Evolutionary conservation across 2,888 invertebrate genomes (phyloP), one percentile per base, ranked within the genome.

Genomic region (Phytoseiulus persimilis): DNA sequence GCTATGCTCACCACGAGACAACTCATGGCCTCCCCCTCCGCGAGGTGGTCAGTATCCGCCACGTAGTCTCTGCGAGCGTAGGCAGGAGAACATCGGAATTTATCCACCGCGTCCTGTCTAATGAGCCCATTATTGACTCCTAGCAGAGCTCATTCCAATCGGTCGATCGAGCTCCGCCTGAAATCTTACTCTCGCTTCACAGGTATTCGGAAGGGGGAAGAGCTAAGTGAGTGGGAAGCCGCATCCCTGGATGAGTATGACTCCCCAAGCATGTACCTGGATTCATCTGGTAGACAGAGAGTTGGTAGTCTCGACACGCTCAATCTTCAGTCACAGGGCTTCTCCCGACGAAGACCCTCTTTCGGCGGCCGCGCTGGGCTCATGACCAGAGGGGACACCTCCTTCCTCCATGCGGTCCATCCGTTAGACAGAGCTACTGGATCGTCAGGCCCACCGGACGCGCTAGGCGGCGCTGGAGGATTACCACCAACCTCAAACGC

Each of bases 331-430:
- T 87, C 87, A 45, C 39, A 45, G 97, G 92, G 95, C 95, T 91
- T 95, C 96, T 83, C 96, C 96, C 93, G 94, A 94, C 91, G 94
- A 92, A 90, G 91, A 91, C 89, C 91, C 91, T 87, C 87, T 9
- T 87, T 87, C 87, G 87, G 87, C 33, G 39, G 87, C 18, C 32
- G 39, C 87, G 87, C 39, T 28, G n/a, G 32, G n/a, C 87, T 87
- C 6, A 45, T 33, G 39, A 33, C 32, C 33, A 33, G 87, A 39
- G 87, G 87, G 87, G 87, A 87, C 33, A 87, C 87, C 28, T 87
- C 87, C 9, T 87, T 87, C 45, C 33, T 87, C 28, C 87, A 87
- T 45, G 87, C 87, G 39, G 87, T 65, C 65, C 65, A 65, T 65
- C 65, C 65, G 65, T 65, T 65, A 65, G 65, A 65, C 65, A 65